Conservation (phyloP, 1,140 invertebrate genomes). For the Choristoneura fumiferana region DNA sequence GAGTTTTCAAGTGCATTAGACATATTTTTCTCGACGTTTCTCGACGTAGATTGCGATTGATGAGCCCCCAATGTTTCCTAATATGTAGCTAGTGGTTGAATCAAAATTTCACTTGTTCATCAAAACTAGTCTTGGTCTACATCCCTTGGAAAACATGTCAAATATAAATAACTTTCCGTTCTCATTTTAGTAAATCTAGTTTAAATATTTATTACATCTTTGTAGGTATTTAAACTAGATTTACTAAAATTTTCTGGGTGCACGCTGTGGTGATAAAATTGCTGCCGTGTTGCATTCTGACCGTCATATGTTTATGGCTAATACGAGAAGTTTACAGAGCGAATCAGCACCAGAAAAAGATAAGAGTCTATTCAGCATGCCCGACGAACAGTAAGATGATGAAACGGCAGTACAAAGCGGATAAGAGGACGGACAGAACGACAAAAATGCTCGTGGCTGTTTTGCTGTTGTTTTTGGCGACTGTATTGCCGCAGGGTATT, state of each 20-base stretch:
- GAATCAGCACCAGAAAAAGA: slow-evolving; percentile 64
- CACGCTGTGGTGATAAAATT: slow-evolving; percentile 92
- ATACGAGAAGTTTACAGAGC: slow-evolving; percentile 83
- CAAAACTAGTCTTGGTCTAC: too few relatives aligned
- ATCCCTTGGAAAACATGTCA: too few relatives aligned
- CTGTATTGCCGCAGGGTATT: slow-evolving; percentile 91
- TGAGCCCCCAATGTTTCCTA: too few relatives aligned
- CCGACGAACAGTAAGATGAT: slow-evolving; percentile 75
- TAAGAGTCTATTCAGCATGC: slow-evolving; percentile 57
- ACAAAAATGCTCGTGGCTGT: slow-evolving; percentile 95
- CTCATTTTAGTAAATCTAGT: too few relatives aligned
- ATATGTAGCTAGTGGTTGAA: too few relatives aligned
- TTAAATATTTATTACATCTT: too few relatives aligned
- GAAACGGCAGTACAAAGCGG: slow-evolving; percentile 82
- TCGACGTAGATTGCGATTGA: too few relatives aligned
- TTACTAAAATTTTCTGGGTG: slow-evolving; percentile 94
- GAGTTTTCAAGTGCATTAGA: too few relatives aligned
- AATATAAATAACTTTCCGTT: too few relatives aligned
- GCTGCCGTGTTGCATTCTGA: slow-evolving; percentile 89
- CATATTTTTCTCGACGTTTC: too few relatives aligned
- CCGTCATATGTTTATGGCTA: slow-evolving; percentile 88
- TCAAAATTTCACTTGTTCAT: too few relatives aligned
- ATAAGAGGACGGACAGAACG: slow-evolving; percentile 82
- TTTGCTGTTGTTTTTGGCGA: slow-evolving; percentile 90
- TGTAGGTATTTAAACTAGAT: slow-evolving; percentile 73